Evolutionary conservation across 2,888 invertebrate genomes (phyloP).

Genomic region (Mycalesis mineus): DNA sequence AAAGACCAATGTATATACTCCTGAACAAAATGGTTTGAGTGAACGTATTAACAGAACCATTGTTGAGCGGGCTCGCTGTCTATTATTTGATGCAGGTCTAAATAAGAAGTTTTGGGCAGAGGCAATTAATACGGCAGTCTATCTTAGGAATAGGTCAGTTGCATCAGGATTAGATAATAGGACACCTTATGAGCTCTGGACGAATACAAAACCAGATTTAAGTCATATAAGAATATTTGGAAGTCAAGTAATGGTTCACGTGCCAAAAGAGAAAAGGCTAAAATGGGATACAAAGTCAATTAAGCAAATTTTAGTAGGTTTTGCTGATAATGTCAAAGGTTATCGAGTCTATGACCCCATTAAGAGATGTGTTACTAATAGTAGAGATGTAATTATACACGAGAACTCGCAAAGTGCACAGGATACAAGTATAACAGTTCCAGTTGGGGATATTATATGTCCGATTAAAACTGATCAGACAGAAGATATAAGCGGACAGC

Average conservation of each 20-base stretch:
- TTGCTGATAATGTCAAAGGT: constrained; percentile 9
- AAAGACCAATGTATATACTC: neutral
- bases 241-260: constrained; percentile 21
- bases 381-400: constrained; percentile 9
- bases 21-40: neutral
- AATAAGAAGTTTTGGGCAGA: neutral
- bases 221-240: neutral
- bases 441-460: too few species aligned
- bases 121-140: neutral
- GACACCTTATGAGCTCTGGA: neutral
- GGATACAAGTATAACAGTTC: too few species aligned
- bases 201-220: neutral
- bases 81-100: neutral
- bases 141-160: neutral
- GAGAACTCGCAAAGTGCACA: too few species aligned
- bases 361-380: neutral
- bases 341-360: constrained; percentile 4
- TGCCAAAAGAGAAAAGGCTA: constrained; percentile 22
- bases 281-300: constrained; percentile 17
- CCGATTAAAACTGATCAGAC: too few species aligned
- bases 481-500: too few species aligned
- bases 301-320: neutral
- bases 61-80: neutral
- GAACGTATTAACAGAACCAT: neutral
- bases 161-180: neutral